Percentiles rank a stretch among this genome's conserved stretches.
These are phyloP conservation scores for Flexamia atlantica DNA, from an alignment of 2,888 invertebrate species.

Conservation along the genomic window DNA sequence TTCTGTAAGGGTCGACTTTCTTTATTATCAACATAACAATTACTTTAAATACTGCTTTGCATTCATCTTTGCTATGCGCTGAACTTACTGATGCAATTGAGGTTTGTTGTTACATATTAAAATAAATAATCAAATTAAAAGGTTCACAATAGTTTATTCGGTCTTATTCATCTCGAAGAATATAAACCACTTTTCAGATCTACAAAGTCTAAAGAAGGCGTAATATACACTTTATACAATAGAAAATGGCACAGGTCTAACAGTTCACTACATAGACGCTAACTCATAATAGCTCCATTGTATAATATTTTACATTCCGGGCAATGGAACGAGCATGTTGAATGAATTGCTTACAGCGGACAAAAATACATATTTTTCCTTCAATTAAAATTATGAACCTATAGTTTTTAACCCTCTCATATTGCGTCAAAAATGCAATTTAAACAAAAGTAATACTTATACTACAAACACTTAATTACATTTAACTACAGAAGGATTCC, in stretches of 20 bases:
- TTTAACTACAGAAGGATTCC: conserved; percentile 22
- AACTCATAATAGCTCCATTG: background rate
- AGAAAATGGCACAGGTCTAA: conserved; percentile 50
- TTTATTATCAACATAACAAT: too few species aligned
- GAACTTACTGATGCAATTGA: too few species aligned
- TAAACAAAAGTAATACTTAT: conserved; percentile 30
- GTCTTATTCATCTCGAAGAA: conserved; percentile 41
- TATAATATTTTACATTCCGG: background rate
- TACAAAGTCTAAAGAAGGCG: conserved; percentile 55
- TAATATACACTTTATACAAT: conserved; percentile 56
- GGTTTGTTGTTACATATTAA: too few species aligned
- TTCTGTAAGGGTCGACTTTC: too few species aligned
- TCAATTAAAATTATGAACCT: background rate
- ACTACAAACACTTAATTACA: conserved; percentile 52
- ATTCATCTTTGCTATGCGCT: too few species aligned
- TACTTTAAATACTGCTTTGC: too few species aligned
- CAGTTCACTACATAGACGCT: conserved; percentile 31
- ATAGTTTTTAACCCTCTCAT: background rate
- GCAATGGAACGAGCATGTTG: background rate
- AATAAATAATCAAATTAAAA: background rate
- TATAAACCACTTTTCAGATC: conserved; percentile 51
- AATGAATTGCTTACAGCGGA: background rate
- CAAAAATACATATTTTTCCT: background rate
- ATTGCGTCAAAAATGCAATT: background rate
- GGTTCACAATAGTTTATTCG: conserved; percentile 53